Evolutionary conservation across 2,888 invertebrate species (phyloP), one percentile per base, ranked within the genome.

Genomic region (Eumerus sabulonum): DNA sequence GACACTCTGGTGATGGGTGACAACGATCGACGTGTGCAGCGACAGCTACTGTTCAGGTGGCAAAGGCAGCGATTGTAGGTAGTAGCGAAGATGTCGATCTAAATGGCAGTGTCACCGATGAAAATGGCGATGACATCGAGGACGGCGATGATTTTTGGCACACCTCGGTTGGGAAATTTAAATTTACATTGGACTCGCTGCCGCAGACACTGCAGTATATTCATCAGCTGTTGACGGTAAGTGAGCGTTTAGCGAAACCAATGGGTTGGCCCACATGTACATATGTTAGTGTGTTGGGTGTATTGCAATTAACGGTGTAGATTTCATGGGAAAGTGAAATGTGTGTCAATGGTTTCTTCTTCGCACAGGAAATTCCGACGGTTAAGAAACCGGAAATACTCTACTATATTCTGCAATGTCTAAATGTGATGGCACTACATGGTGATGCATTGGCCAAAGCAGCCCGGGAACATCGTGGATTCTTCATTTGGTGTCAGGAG

Each of bases 401-500:
- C 16, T 98, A 97, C 88, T 97, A 97, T 86, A 92, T 98, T 87
- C 91, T 99, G 64, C 95, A 96, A 85, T 97, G 97, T 82, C 90
- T 99, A 27, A 96, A 97, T 89, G 93, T 96, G 70, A 91, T 99
- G 86, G 94, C 96, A 67, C 90, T 99, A 18, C 97, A 98, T 86
- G 97, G 97, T 0, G 98, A 99, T 87, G 96, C 97, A n/a, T 91
- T 97, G 82, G 93, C 93, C 13, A 94, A 93, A 85, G 95, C 96
- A 0, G 92, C 97, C 0, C 93, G 95, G 73, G 97, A 98, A 84
- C 96, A 98, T 86, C 92, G 95, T 83, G 96, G 97, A 62, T 96
- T 98, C 89, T 94, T 98, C 73, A 96, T 97, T 84, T 98, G 97
- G 96, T 96, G 96, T 83, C 98, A 99, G 88, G 97, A 98, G 89